Evolutionary conservation across 2,888 invertebrate species (phyloP).

Genomic region (Plagodis pulveraria): DNA sequence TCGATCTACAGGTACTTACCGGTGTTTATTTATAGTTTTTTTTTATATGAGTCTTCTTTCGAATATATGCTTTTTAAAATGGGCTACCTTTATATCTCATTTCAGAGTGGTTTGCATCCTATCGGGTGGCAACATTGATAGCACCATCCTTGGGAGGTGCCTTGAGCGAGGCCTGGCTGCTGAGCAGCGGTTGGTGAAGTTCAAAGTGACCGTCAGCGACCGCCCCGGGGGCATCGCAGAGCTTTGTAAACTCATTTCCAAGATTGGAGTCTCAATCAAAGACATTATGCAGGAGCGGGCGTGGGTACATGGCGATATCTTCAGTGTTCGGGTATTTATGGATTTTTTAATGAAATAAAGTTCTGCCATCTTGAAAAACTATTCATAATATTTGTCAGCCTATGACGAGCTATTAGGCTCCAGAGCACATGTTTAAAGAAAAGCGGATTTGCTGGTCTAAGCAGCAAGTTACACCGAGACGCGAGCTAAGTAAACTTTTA

Average conservation of each 20-base stretch:
- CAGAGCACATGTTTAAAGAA: no score
- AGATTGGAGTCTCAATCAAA: slow-evolving; percentile 95
- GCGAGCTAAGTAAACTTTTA: no score
- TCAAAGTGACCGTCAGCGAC: slow-evolving; percentile 89
- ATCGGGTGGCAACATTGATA: slow-evolving; percentile 96
- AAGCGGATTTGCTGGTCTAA: no score
- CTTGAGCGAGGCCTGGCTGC: slow-evolving; percentile 95
- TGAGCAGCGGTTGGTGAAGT: slow-evolving; percentile 89
- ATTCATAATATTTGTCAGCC: no score
- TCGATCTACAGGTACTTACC: no score
- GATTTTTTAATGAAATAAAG: no score
- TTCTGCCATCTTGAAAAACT: no score
- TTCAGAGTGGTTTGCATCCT: slow-evolving; percentile 92
- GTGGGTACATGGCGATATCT: slow-evolving; percentile 96
- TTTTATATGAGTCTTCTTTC: no score
- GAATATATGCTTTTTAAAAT: no score
- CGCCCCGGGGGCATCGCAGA: slow-evolving; percentile 95
- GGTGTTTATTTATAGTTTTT: no score
- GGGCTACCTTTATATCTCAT: slow-evolving; percentile 13
- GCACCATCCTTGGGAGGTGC: slow-evolving; percentile 94
- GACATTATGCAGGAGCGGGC: slow-evolving; percentile 98
- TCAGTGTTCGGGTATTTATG: slow-evolving; percentile 76
- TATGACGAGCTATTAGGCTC: no score
- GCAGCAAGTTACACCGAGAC: no score
- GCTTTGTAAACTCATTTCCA: slow-evolving; percentile 90